A percentile compares a stretch with the other conserved stretches of the same genome.
Conservation (phyloP, 2,113 vertebrate genomes). For the Synodontis membranacea region DNA sequence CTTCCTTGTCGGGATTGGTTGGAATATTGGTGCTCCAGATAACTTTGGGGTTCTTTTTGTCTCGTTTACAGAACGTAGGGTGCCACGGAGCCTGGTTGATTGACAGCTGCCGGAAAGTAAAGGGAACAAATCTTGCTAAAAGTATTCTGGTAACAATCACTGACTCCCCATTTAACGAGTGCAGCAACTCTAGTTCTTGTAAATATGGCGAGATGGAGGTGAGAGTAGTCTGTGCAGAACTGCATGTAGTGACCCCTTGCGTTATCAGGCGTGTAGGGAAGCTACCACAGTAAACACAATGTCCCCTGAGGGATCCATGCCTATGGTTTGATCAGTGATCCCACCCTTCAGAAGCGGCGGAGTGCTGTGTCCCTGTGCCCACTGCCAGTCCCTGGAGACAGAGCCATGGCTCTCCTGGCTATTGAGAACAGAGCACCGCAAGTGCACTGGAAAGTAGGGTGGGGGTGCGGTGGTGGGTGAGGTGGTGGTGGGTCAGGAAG, state of each 20-base stretch:
- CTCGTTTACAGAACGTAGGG: not conserved
- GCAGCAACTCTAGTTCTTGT: not conserved
- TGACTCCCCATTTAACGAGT: not conserved
- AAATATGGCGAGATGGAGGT: not conserved
- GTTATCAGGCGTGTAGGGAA: slow-evolving; percentile 55
- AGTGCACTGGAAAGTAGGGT: slow-evolving; percentile 51
- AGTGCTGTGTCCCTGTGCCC: slow-evolving; percentile 49
- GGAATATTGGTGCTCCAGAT: not conserved
- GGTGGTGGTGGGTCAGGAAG: slow-evolving; percentile 80
- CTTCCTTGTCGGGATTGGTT: not conserved
- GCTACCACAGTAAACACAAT: slow-evolving; percentile 45
- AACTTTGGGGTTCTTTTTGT: not conserved
- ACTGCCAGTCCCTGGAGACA: slow-evolving; percentile 61
- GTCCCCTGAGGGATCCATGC: slow-evolving; percentile 30
- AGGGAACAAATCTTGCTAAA: not conserved
- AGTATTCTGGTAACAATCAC: not conserved
- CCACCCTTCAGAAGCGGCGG: slow-evolving; percentile 43
- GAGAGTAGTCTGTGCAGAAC: not conserved
- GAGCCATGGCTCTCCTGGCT: slow-evolving; percentile 61
- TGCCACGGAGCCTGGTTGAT: not conserved
- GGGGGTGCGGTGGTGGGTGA: slow-evolving; percentile 66
- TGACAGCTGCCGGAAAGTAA: not conserved
- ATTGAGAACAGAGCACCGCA: slow-evolving; percentile 42
- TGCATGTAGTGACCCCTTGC: slow-evolving; percentile 27
- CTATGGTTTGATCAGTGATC: slow-evolving; percentile 58